Evolutionary conservation across 37 sponge, comb jelly and placozoan species (phyloP).

Genomic region (Halichondria panicea): DNA sequence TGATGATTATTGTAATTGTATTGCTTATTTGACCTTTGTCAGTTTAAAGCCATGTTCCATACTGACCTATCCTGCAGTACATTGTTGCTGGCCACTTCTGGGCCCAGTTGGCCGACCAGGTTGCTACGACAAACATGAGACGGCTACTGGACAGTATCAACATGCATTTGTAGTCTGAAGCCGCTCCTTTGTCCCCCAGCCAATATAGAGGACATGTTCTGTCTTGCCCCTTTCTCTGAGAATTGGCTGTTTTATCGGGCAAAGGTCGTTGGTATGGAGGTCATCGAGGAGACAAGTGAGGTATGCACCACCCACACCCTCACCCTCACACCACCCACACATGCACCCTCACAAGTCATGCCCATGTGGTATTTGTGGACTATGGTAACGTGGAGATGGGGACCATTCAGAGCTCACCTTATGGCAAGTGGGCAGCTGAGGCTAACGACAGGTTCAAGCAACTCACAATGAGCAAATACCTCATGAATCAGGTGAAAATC

Average conservation of each 20-base stretch:
- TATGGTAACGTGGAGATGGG: constrained; percentile 82
- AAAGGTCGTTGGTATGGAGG: constrained; percentile 2
- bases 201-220: constrained; percentile 53
- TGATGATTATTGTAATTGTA: no score
- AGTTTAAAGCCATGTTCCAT: no score
- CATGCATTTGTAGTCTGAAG: no score
- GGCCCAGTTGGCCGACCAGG: constrained; percentile 64
- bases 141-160: constrained; percentile 53
- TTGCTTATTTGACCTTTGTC: no score
- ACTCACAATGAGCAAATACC: constrained; percentile 45
- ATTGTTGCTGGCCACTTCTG: constrained; percentile 87
- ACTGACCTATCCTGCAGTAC: no score
- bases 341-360: no score
- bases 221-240: constrained; percentile 72
- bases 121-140: neutral
- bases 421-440: constrained; percentile 59
- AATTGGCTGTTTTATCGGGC: constrained; percentile 78
- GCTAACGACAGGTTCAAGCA: constrained; percentile 47
- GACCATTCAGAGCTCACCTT: constrained; percentile 23
- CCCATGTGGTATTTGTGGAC: constrained; percentile 81
- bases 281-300: neutral
- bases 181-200: neutral
- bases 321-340: no score
- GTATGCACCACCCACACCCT: no score
- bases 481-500: constrained; percentile 49